Percentiles rank a stretch among this genome's conserved stretches.
These are phyloP conservation scores for Pluvialis apricaria DNA, from an alignment of 2,113 vertebrate species.

Conservation along the genomic window DNA sequence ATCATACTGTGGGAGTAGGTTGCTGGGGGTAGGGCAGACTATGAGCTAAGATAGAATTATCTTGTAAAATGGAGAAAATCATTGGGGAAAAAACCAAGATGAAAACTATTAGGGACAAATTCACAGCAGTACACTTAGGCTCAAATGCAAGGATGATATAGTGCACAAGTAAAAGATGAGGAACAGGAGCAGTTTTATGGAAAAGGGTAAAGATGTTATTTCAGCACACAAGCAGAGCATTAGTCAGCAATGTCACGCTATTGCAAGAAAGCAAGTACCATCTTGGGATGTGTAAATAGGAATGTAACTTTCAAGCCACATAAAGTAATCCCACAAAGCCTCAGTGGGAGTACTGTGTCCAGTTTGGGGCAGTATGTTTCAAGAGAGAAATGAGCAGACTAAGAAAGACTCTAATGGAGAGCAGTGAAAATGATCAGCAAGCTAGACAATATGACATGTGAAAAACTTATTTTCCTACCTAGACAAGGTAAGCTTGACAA, in stretches of 20 bases:
- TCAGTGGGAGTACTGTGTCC: not conserved
- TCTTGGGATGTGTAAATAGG: not conserved
- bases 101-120: not conserved
- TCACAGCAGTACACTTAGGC: not conserved
- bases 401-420: not conserved
- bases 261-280: not conserved
- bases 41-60: not conserved
- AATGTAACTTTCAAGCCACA: not conserved
- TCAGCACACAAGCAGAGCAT: not conserved
- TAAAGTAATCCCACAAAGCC: not conserved
- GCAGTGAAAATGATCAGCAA: not conserved
- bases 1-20: not conserved
- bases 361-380: not conserved
- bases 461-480: not conserved
- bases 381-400: not conserved
- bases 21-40: not conserved
- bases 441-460: not conserved
- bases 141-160: not conserved
- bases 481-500: not conserved
- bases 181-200: not conserved
- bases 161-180: not conserved
- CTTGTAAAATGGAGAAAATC: not conserved
- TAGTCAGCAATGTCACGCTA: not conserved
- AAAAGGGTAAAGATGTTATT: not conserved
- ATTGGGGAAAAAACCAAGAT: accelerated